Base-by-base conservation (phyloP, 2,888 invertebrate genomes). In the Cotesia congregata region DNA sequence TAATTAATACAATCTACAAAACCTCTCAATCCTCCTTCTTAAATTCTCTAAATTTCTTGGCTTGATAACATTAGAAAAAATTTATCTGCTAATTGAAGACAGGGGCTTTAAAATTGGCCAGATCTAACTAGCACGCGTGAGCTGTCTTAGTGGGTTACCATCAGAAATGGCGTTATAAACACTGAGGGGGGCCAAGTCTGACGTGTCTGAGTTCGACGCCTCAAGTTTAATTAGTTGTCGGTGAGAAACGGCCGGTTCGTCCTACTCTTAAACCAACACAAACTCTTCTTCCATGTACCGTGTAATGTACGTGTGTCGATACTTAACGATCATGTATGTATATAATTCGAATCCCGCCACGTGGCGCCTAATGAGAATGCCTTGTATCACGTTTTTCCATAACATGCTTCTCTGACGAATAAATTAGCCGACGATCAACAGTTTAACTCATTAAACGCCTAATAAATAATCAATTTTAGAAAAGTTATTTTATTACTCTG, bases 281-380 rank as follows among this genome's bases (percentile, higher is more conserved):
- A 71, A 72, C 65, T 59, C 61, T 61, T 73, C 60, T 59, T 72
- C 30, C 30, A 30, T 30, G 3, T 30, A 3, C 0, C 30, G 30
- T 30, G 30, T 30, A 30, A 30, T 30, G 30, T 30, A 30, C 30
- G 30, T 30, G 30, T 30, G 30, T 30, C 30, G 30, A 30, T 30
- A 30, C 30, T 30, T 30, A 30, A 30, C 30, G 30, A 30, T 69
- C 67, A 62, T 76, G 75, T 80, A 81, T 82, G 82, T 82, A 83
- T 85, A 86, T 85, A 86, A 86, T 86, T 86, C 84, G 82, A 80
- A 79, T 50, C 9, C 50, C 82, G 86, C 85, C 86, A 85, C 85
- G 86, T 85, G 86, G 84, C 85, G 84, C 83, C 85, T 85, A 85
- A 86, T 84, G 85, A 85, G 85, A 84, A 82, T 80, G 72, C 77